Percentiles rank a stretch among this genome's conserved stretches.
Conservation (phyloP, 2,888 invertebrate species). For the Oxytorus armatus region DNA sequence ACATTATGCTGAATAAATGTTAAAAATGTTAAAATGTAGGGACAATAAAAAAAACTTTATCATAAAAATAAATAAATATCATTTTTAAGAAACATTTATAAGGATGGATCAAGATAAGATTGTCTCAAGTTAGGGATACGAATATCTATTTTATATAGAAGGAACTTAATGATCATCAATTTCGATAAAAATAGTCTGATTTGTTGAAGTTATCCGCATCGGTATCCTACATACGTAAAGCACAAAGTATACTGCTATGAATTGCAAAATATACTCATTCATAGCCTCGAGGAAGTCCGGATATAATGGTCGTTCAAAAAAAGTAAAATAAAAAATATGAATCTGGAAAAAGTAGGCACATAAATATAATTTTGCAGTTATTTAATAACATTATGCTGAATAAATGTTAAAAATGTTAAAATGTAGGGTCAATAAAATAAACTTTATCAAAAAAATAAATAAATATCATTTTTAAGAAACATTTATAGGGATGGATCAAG, state of each 20-base stretch:
- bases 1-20: slow-evolving; percentile 23
- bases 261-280: slow-evolving; percentile 40
- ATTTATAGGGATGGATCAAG: no score
- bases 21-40: not conserved
- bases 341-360: not conserved
- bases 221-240: slow-evolving; percentile 34
- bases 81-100: no score
- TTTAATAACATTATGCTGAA: slow-evolving; percentile 22
- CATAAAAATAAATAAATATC: no score
- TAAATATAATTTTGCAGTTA: slow-evolving; percentile 15
- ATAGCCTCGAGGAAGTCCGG: slow-evolving; percentile 20
- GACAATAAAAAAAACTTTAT: no score
- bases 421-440: not conserved
- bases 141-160: no score
- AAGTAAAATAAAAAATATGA: not conserved
- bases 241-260: slow-evolving; percentile 32
- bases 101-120: no score
- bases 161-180: no score
- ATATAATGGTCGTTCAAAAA: slow-evolving; percentile 19
- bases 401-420: slow-evolving; percentile 4
- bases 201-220: no score
- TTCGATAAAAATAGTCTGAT: no score
- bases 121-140: no score
- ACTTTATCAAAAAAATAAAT: no score
- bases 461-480: no score